These are phyloP conservation scores for Ridgeia piscesae DNA, from an alignment of 1,140 invertebrate genomes.

Conservation along the genomic window DNA sequence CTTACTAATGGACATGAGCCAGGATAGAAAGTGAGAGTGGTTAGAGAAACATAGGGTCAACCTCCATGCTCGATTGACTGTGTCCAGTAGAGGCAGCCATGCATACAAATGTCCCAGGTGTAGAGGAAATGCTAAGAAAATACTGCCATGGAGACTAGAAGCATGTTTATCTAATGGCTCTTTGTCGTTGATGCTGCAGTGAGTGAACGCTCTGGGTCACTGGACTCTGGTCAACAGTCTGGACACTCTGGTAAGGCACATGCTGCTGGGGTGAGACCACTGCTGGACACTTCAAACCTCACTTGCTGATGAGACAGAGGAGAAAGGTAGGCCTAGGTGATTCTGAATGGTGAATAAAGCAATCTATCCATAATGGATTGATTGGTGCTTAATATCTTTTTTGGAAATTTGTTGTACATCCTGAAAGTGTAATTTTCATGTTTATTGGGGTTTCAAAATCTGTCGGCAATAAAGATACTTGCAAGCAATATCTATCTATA, in stretches of 20 bases:
- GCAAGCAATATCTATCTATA: too few relatives aligned
- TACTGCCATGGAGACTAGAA: not conserved
- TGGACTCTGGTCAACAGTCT: not conserved
- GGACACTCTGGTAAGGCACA: not conserved
- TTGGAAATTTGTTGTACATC: not conserved
- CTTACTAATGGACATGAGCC: not conserved
- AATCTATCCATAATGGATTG: too few relatives aligned
- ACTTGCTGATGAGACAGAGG: not conserved
- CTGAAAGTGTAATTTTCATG: not conserved
- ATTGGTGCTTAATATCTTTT: not conserved
- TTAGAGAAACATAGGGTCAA: not conserved
- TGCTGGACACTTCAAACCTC: not conserved
- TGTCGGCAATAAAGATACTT: not conserved
- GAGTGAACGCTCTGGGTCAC: not conserved
- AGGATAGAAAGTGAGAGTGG: not conserved
- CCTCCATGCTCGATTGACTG: not conserved
- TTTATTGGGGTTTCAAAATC: not conserved
- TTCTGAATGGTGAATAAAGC: not conserved
- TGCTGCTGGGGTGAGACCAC: too few relatives aligned
- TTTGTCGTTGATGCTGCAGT: not conserved
- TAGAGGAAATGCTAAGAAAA: not conserved
- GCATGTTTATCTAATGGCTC: not conserved
- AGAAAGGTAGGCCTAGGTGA: not conserved
- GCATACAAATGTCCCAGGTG: not conserved
- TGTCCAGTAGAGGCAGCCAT: not conserved